Evolutionary conservation across 1,140 invertebrate species (phyloP), one percentile per base, ranked within the genome.

Genomic region (Cotesia glomerata): DNA sequence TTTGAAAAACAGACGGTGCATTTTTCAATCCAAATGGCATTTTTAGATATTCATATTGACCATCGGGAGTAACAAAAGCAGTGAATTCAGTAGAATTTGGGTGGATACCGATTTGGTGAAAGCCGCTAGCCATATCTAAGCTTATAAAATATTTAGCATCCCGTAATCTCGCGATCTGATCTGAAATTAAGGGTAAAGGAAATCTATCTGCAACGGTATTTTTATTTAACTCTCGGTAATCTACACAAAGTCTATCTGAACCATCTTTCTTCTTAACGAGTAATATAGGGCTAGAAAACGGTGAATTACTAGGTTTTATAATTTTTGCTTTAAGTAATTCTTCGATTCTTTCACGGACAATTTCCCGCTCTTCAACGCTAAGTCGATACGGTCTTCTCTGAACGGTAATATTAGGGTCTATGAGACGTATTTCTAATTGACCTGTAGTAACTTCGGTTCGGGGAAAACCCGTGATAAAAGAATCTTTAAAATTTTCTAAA

Each of bases 21-120:
- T 87, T n/a, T 88, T 16, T 67, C 18, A 88, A 72, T 39, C 88
- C 88, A 75, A 89, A 89, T 16, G 87, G 82, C 78, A 89, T 81
- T 13, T 69, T 45, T 3, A 78, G 70, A 63, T 79, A 88, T 76
- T 88, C 78, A 63, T 75, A 89, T 34, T 82, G 79, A 4, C 85
- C 85, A 35, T 82, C 77, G 8, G 81, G 79, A 0, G 84, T 85
- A 18, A 82, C 75, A 71, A 88, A 88, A 0, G 84, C 83, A 9
- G 88, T 89, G 59, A 86, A 85, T 26, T 85, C 67, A 26, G 78
- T 84, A 18, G 84, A 82, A 2, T 82, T 74, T 61, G 69, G 62
- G 7, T 81, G 72, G 0, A 89, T 74, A 9, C 75, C 72, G 7
- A 89, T 76, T 72, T 91, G 87, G 74, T 84, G 86, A 70, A 86